A percentile compares a stretch with the other conserved stretches of the same genome.
phyloP scores from a whole-genome alignment of 2,113 vertebrate species.

The Aramus guarauna region DNA sequence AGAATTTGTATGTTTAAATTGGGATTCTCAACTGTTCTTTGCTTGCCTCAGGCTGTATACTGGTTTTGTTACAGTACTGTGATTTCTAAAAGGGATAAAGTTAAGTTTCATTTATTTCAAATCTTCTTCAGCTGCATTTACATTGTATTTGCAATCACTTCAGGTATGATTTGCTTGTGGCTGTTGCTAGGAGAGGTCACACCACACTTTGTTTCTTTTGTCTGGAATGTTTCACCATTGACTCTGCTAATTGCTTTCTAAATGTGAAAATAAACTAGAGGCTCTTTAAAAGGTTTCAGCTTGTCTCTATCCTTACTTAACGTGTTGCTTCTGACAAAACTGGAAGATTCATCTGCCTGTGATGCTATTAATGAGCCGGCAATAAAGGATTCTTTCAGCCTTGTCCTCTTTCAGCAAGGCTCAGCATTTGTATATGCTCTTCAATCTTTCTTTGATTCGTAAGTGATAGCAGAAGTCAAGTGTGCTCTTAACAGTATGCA shows the following conservation, averaged over 20 bases:
- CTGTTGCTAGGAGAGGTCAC: not conserved
- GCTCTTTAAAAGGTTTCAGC: not conserved
- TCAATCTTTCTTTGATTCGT: not conserved
- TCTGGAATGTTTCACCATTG: not conserved
- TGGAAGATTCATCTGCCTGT: not conserved
- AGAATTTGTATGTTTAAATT: not conserved
- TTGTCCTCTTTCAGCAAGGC: not conserved
- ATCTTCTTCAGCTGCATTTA: not conserved
- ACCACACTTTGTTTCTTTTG: not conserved
- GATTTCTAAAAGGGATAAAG: not conserved
- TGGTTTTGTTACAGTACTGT: not conserved
- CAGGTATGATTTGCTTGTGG: not conserved
- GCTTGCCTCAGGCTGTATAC: not conserved
- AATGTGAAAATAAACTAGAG: not conserved
- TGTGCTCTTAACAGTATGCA: not conserved
- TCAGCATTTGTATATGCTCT: not conserved
- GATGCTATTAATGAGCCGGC: not conserved
- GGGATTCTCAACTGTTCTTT: not conserved
- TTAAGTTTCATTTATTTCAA: not conserved
- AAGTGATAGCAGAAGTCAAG: conserved; percentile 18
- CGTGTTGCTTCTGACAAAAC: not conserved
- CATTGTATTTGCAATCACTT: not conserved
- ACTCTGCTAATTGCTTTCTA: not conserved
- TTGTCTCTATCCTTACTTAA: not conserved
- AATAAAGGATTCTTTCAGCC: not conserved